Conservation (phyloP, 2,888 invertebrate species). For the Malthinus flaveolus region DNA sequence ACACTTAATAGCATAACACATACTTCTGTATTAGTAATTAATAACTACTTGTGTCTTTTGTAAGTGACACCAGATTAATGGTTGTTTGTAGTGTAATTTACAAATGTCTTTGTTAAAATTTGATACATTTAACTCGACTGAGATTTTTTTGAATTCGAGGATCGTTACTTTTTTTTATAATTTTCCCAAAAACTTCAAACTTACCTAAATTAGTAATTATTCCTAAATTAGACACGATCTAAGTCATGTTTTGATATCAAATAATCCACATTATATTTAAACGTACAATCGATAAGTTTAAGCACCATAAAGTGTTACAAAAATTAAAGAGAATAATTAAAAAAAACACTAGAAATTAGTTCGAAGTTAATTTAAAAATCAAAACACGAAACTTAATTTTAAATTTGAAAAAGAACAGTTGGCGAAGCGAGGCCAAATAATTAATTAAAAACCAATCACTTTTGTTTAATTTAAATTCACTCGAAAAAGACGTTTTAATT, state of each 20-base stretch:
- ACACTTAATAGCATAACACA: conserved; percentile 17
- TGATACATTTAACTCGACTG: conserved; percentile 9
- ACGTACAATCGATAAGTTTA: conserved; percentile 21
- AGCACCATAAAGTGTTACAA: conserved; percentile 17
- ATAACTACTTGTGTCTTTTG: conserved; percentile 16
- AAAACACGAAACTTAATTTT: not conserved
- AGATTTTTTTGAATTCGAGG: not conserved
- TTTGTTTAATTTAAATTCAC: conserved; percentile 1
- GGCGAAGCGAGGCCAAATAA: not conserved
- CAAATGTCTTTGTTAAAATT: conserved; percentile 13
- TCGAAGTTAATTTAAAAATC: not conserved
- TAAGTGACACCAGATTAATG: conserved; percentile 23
- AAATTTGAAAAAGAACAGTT: conserved; percentile 2
- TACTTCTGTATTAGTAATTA: conserved; percentile 19
- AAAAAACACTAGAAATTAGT: not conserved
- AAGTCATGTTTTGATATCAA: conserved; percentile 27
- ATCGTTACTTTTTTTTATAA: not conserved
- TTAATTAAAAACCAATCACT: not conserved
- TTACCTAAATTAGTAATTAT: conserved; percentile 24
- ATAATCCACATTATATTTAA: conserved; percentile 21
- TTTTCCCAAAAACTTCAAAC: conserved; percentile 8
- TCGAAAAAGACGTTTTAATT: conserved; percentile 8
- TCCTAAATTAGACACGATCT: conserved; percentile 22
- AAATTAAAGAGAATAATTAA: not conserved
- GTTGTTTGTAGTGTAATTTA: conserved; percentile 17